These are phyloP conservation scores for Platichthys stellatus DNA, from an alignment of 2,113 vertebrate species.

Conservation along the genomic window DNA sequence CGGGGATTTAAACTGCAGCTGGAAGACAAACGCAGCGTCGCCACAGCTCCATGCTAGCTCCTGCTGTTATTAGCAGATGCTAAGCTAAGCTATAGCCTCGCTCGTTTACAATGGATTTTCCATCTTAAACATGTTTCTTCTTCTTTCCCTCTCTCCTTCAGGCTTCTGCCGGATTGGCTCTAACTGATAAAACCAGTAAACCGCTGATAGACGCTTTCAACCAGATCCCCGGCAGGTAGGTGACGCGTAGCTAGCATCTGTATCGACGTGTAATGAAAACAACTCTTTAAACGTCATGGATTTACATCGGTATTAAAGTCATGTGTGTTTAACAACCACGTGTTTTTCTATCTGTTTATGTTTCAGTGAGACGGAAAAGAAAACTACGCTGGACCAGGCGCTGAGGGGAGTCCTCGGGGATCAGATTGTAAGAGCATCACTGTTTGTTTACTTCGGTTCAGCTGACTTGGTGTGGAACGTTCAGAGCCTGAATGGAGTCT, in stretches of 20 bases:
- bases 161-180: slow-evolving; percentile 87
- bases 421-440: slow-evolving; percentile 89
- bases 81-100: slow-evolving; percentile 37
- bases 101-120: neutral
- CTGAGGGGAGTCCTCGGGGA: slow-evolving; percentile 93
- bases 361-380: slow-evolving; percentile 96
- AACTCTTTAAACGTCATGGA: neutral
- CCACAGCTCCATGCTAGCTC: neutral
- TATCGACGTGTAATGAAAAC: neutral
- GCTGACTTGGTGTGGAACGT: rapidly evolving
- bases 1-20: rapidly evolving
- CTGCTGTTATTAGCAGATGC: slow-evolving; percentile 25
- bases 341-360: neutral
- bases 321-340: no score
- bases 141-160: slow-evolving; percentile 54
- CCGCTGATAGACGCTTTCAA: slow-evolving; percentile 86
- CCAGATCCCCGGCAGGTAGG: slow-evolving; percentile 93
- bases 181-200: slow-evolving; percentile 87
- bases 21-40: no score
- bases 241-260: neutral
- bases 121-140: neutral
- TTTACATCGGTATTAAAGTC: neutral
- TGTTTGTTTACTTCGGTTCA: no score
- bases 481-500: neutral
- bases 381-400: slow-evolving; percentile 94